Percentiles rank a stretch among this genome's conserved stretches.
phyloP scores from a whole-genome alignment of 2,113 vertebrate species.

The Ceratotherium simum region DNA sequence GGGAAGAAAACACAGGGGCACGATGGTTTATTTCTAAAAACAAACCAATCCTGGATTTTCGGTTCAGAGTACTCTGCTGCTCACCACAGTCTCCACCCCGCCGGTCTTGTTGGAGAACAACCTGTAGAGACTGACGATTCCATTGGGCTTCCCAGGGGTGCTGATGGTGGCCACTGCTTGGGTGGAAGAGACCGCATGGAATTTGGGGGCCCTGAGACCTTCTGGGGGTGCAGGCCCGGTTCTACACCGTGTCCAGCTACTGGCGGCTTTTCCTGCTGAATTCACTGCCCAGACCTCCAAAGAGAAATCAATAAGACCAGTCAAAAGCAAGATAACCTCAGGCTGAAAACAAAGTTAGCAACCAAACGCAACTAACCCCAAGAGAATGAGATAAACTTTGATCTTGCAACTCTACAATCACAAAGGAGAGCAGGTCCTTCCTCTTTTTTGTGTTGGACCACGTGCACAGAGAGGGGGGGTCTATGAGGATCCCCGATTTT shows the following conservation, averaged over 20 bases:
- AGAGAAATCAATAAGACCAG: slow-evolving; percentile 64
- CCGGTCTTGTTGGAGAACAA: slow-evolving; percentile 88
- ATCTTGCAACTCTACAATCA: slow-evolving; percentile 34
- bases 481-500: slow-evolving; percentile 54
- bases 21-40: neutral
- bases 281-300: slow-evolving; percentile 94
- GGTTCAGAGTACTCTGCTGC: slow-evolving; percentile 10
- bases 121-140: slow-evolving; percentile 93
- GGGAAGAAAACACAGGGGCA: neutral
- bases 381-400: neutral
- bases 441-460: slow-evolving; percentile 49
- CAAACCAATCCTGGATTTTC: neutral
- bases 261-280: slow-evolving; percentile 89
- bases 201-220: slow-evolving; percentile 88
- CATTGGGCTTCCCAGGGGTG: slow-evolving; percentile 90
- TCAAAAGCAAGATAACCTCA: neutral
- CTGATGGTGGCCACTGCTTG: slow-evolving; percentile 91
- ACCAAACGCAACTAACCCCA: neutral
- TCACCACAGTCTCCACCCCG: slow-evolving; percentile 89
- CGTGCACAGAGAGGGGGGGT: slow-evolving; percentile 23
- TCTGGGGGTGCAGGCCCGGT: slow-evolving; percentile 94
- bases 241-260: slow-evolving; percentile 89
- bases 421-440: neutral
- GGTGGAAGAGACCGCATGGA: slow-evolving; percentile 89
- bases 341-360: neutral